A percentile compares a stretch with the other conserved stretches of the same genome.
These are phyloP conservation scores for Drosophila greeni DNA, from an alignment of 2,888 invertebrate genomes.

Conservation along the genomic window DNA sequence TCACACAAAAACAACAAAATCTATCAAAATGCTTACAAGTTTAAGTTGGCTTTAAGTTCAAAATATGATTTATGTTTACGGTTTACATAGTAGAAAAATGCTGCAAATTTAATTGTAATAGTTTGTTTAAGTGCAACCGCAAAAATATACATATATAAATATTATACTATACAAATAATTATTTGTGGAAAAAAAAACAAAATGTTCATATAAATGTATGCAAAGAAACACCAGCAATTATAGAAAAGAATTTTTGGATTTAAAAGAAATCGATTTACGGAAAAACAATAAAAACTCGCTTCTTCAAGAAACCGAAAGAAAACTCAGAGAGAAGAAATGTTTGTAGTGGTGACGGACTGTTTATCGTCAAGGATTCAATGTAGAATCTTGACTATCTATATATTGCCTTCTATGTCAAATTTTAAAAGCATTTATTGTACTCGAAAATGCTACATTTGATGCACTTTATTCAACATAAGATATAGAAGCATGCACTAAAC, in stretches of 20 bases:
- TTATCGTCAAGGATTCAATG: slow-evolving; percentile 29
- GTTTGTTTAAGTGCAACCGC: slow-evolving; percentile 65
- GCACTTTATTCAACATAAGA: slow-evolving; percentile 40
- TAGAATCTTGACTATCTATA: slow-evolving; percentile 21
- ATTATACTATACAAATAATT: slow-evolving; percentile 54
- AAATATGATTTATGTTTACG: slow-evolving; percentile 64
- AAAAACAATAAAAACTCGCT: slow-evolving; percentile 60
- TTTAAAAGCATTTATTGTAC: slow-evolving; percentile 38
- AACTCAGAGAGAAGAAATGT: slow-evolving; percentile 2
- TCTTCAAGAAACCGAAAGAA: slow-evolving; percentile 59
- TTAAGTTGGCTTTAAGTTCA: slow-evolving; percentile 70
- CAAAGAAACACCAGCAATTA: slow-evolving; percentile 29
- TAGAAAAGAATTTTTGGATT: slow-evolving; percentile 50
- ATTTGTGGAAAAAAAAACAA: slow-evolving; percentile 58
- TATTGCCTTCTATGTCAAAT: slow-evolving; percentile 28
- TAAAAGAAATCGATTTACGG: slow-evolving; percentile 46
- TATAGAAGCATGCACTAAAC: slow-evolving; percentile 18
- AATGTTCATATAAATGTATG: slow-evolving; percentile 35
- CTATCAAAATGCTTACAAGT: slow-evolving; percentile 57
- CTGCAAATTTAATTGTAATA: slow-evolving; percentile 68
- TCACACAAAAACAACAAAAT: slow-evolving; percentile 43
- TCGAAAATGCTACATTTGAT: slow-evolving; percentile 27
- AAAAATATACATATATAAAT: slow-evolving; percentile 50
- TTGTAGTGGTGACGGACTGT: slow-evolving; percentile 12
- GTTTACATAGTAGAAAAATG: slow-evolving; percentile 58